Evolutionary conservation across 2,113 vertebrate species (phyloP).

Genomic region (Tragulus kanchil): DNA sequence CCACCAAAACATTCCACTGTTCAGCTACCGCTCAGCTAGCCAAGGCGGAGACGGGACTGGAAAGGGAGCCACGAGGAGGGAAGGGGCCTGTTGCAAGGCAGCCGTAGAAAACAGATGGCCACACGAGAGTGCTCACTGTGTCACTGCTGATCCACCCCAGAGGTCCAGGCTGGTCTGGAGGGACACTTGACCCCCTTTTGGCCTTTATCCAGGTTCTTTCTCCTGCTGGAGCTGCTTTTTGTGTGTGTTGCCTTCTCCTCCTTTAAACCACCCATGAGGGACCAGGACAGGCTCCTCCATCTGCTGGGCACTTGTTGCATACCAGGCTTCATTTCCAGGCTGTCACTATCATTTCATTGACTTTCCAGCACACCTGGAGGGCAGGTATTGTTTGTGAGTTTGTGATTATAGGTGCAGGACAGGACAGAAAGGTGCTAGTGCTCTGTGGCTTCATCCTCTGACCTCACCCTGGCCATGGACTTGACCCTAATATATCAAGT

Average conservation of each 20-base stretch:
- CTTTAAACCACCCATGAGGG: neutral
- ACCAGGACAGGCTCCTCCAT: neutral
- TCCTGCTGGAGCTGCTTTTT: neutral
- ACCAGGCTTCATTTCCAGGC: neutral
- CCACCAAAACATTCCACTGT: neutral
- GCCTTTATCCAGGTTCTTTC: neutral
- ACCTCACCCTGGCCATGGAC: neutral
- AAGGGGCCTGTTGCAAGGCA: too few species aligned
- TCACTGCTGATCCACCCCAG: neutral
- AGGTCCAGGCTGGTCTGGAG: neutral
- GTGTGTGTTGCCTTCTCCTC: neutral
- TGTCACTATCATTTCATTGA: neutral
- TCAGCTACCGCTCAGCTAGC: neutral
- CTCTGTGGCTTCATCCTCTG: conserved; percentile 47
- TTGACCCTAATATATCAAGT: neutral
- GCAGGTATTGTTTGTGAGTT: neutral
- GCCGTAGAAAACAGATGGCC: too few species aligned
- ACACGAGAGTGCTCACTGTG: accelerated
- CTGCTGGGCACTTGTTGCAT: neutral
- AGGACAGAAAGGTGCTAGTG: neutral
- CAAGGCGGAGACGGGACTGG: neutral
- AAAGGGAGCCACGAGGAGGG: neutral
- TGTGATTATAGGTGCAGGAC: neutral
- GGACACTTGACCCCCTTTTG: too few species aligned
- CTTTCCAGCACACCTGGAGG: neutral